A percentile compares a stretch with the other conserved stretches of the same genome.
Evolutionary conservation across 1,140 invertebrate species (phyloP).

Genomic region (Drosophila pseudoobscura): DNA sequence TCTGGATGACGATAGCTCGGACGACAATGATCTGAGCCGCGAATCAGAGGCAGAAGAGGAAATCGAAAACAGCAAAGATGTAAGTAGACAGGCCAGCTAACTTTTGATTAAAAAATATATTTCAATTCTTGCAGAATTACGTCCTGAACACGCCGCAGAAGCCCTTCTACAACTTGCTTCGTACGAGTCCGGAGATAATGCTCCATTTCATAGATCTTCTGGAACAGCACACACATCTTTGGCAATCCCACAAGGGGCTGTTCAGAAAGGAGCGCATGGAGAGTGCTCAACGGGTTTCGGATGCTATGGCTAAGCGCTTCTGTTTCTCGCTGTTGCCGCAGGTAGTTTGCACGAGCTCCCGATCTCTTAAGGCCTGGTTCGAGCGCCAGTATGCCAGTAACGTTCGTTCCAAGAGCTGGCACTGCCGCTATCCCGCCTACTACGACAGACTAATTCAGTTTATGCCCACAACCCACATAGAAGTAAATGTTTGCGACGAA

Average conservation of each 20-base stretch:
- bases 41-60: not conserved
- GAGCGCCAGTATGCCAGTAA: constrained; percentile 21
- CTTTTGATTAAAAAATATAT: not conserved
- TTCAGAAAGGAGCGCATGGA: constrained; percentile 21
- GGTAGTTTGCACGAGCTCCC: constrained; percentile 19
- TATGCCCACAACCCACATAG: constrained; percentile 30
- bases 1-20: not conserved
- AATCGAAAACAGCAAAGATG: not conserved
- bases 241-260: not conserved
- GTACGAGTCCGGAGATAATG: constrained; percentile 25
- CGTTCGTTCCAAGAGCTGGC: not conserved
- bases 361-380: constrained; percentile 32
- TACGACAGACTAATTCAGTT: constrained; percentile 25
- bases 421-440: constrained; percentile 23
- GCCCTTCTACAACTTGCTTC: constrained; percentile 38
- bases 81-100: not conserved
- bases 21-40: not conserved
- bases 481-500: constrained; percentile 26
- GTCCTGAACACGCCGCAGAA: constrained; percentile 15
- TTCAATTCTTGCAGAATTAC: not conserved
- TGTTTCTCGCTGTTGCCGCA: constrained; percentile 9
- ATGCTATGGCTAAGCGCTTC: constrained; percentile 16
- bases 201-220: constrained; percentile 36
- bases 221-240: constrained; percentile 23
- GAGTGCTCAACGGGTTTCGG: constrained; percentile 20